Percentiles rank a stretch among this genome's conserved stretches.
These are phyloP conservation scores for Microcebus tavaratra DNA, from an alignment of 2,113 vertebrate species.

Conservation along the genomic window DNA sequence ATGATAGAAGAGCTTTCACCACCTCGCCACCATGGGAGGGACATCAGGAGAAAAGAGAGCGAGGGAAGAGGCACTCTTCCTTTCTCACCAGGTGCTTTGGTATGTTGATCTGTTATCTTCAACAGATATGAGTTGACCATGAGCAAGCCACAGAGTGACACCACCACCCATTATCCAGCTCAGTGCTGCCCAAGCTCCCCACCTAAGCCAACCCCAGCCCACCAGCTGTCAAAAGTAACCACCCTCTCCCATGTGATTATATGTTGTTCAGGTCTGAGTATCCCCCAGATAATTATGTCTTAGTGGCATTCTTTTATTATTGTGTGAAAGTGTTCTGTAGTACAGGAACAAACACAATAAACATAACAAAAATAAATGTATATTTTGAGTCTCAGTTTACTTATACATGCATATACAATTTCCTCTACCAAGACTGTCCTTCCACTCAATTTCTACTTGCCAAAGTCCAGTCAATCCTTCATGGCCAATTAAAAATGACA, in stretches of 20 bases:
- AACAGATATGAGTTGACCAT: background rate
- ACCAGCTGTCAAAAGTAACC: background rate
- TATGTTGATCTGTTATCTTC: background rate
- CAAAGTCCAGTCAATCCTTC: background rate
- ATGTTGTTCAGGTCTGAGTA: background rate
- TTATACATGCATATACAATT: background rate
- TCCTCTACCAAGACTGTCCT: background rate
- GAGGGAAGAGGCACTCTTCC: background rate
- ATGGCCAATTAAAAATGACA: background rate
- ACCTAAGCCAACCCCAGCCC: background rate
- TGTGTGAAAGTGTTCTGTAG: background rate
- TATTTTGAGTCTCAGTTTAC: conserved; percentile 3
- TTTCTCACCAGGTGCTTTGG: background rate
- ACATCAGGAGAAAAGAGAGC: background rate
- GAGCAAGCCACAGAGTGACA: background rate
- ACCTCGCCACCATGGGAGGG: too few relatives aligned
- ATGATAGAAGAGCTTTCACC: background rate
- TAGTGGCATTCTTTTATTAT: background rate
- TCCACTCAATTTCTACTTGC: background rate
- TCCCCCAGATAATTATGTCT: background rate
- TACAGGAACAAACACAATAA: background rate
- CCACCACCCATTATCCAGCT: background rate
- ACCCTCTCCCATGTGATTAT: background rate
- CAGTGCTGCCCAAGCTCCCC: background rate
- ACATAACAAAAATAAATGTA: background rate